These are phyloP conservation scores for Bombyx huttoni DNA, from an alignment of 2,888 invertebrate species.

Conservation along the genomic window DNA sequence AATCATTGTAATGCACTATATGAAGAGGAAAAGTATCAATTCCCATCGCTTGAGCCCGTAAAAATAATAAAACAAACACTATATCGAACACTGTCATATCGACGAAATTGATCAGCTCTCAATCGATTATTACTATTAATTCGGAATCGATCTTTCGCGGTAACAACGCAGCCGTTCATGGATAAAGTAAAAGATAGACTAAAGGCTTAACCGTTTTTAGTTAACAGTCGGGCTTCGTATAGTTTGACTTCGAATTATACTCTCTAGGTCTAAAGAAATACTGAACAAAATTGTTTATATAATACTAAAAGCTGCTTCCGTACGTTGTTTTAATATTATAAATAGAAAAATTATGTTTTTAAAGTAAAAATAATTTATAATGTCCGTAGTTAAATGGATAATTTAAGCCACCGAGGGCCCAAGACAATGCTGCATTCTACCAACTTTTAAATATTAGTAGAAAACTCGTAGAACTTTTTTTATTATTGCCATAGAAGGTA, in stretches of 20 bases:
- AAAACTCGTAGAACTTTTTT: too few species aligned
- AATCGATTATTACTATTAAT: not conserved
- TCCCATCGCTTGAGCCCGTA: not conserved
- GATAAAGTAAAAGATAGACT: not conserved
- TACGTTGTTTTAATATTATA: too few species aligned
- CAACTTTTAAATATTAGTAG: too few species aligned
- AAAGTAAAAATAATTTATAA: too few species aligned
- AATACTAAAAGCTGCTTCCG: too few species aligned
- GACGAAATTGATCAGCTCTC: too few species aligned
- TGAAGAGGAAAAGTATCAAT: conserved; percentile 55
- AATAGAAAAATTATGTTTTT: too few species aligned
- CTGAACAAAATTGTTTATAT: not conserved
- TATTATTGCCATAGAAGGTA: too few species aligned
- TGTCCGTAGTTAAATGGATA: too few species aligned
- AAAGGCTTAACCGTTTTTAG: not conserved
- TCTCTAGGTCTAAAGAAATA: not conserved
- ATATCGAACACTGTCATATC: not conserved
- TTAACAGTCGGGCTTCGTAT: not conserved
- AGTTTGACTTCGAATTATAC: not conserved
- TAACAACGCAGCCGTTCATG: not conserved
- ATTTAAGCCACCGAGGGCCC: too few species aligned
- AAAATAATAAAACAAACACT: not conserved
- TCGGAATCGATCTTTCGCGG: not conserved
- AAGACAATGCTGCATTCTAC: too few species aligned
- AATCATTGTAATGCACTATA: conserved; percentile 69